phyloP scores from a whole-genome alignment of 2,888 invertebrate genomes.

The Phengaris alcon region DNA sequence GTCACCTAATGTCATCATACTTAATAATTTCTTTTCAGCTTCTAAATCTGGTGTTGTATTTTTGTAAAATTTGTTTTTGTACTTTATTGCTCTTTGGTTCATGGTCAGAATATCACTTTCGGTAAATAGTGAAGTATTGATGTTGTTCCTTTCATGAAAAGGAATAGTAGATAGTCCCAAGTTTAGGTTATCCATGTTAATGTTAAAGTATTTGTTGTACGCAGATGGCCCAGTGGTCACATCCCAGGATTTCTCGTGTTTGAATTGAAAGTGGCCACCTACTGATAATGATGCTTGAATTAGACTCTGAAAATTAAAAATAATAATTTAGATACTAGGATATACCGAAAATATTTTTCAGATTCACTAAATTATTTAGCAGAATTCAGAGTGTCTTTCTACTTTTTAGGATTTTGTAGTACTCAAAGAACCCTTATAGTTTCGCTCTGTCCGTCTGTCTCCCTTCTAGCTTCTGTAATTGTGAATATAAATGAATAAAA shows the following conservation, averaged over 20 bases:
- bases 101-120: conserved; percentile 62
- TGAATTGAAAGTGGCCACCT: conserved; percentile 76
- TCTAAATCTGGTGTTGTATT: conserved; percentile 59
- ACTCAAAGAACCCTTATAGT: too few species aligned
- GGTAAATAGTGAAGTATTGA: conserved; percentile 55
- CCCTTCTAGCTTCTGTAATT: too few species aligned
- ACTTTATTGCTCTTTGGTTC: conserved; percentile 63
- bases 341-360: too few species aligned
- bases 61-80: conserved; percentile 63
- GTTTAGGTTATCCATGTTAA: conserved; percentile 63
- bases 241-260: conserved; percentile 75
- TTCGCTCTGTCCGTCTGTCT: too few species aligned
- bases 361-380: too few species aligned
- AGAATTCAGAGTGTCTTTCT: too few species aligned
- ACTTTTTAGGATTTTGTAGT: too few species aligned
- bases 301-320: conserved; percentile 55
- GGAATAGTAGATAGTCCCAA: conserved; percentile 62
- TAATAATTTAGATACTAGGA: neutral
- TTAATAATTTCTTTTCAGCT: conserved; percentile 53
- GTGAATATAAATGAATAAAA: too few species aligned
- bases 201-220: conserved; percentile 71
- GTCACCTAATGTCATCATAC: conserved; percentile 36
- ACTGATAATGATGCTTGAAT: conserved; percentile 61
- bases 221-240: conserved; percentile 55
- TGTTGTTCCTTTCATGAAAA: conserved; percentile 64